Evolutionary conservation across 2,888 invertebrate genomes (phyloP).

Genomic region (Drosophila nigricruria): DNA sequence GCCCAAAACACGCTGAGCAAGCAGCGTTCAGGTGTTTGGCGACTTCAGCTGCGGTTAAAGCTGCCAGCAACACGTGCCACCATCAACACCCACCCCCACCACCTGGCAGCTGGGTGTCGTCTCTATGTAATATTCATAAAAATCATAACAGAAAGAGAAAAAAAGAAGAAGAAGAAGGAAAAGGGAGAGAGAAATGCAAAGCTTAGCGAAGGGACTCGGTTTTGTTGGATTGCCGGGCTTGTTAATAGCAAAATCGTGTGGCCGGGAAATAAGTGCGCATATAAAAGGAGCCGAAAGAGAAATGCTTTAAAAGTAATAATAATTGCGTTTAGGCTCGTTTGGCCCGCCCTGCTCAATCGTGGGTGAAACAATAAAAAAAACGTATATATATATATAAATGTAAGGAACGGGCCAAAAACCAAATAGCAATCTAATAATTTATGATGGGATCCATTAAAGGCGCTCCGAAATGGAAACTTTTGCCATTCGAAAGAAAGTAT

Average conservation of each 20-base stretch:
- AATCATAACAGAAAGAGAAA: slow-evolving; percentile 55
- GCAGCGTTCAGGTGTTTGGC: slow-evolving; percentile 62
- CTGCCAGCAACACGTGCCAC: slow-evolving; percentile 26
- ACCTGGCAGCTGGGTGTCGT: slow-evolving; percentile 23
- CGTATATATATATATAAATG: not conserved
- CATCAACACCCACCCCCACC: not conserved
- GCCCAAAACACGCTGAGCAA: slow-evolving; percentile 64
- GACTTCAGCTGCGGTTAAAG: slow-evolving; percentile 31
- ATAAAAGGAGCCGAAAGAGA: slow-evolving; percentile 54
- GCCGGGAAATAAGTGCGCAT: slow-evolving; percentile 72
- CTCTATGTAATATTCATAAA: slow-evolving; percentile 61
- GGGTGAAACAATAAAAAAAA: slow-evolving; percentile 84
- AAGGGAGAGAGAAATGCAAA: slow-evolving; percentile 45
- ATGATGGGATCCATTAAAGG: slow-evolving; percentile 80
- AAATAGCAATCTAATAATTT: slow-evolving; percentile 84
- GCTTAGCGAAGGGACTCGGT: slow-evolving; percentile 13
- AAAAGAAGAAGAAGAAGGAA: not conserved
- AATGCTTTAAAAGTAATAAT: slow-evolving; percentile 80
- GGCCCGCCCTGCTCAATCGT: slow-evolving; percentile 75
- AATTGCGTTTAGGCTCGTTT: slow-evolving; percentile 76
- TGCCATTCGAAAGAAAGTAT: slow-evolving; percentile 65
- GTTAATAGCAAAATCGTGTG: slow-evolving; percentile 77
- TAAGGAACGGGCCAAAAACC: slow-evolving; percentile 49
- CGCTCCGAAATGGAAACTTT: slow-evolving; percentile 54
- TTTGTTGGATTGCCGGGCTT: slow-evolving; percentile 29